Evolutionary conservation across 2,888 invertebrate genomes (phyloP), one percentile per base, ranked within the genome.

Genomic region (Synanthedon tipuliformis): DNA sequence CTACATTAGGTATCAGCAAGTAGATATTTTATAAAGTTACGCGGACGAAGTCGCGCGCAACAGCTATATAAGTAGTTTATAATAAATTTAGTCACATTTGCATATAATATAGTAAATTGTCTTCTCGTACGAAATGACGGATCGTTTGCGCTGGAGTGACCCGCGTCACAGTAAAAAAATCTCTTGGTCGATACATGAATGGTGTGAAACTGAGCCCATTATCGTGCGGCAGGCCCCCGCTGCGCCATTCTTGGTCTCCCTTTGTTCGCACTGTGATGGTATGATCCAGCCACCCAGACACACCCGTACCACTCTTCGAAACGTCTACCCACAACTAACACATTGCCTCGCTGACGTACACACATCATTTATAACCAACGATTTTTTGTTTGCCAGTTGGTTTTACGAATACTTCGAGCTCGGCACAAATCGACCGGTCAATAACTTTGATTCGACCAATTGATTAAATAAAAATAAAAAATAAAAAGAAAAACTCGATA

Each of bases 151-250:
- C 73, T 65, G 64, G 57, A 59, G 69, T 74, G 77, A 76, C 74
- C 75, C 73, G 71, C 71, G 73, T 73, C 71, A 68, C 64, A 56
- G 61, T 56, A 66, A 71, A 75, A 77, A 73, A 74, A 69, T 8
- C 66, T 65, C 61, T 62, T 66, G 66, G 73, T 66, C 70, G 67
- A 71, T 69, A 65, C 65, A 61, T 78, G 79, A 77, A 78, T 76
- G 78, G 81, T 77, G 79, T 77, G 78, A 80, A 79, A 69, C 75
- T 73, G 68, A 69, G 66, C 65, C 73, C 69, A 76, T 79, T 75
- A 74, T 75, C 61, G 67, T 56, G 60, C 61, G 62, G 62, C 58
- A 60, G 69, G 63, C 70, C 68, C 84, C 84, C 78, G 82, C 78
- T 70, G 83, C 54, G 81, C 69, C 71, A 74, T 78, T 78, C 74